Conservation (phyloP, 2,113 vertebrate species). For the Lophotis ruficrista region DNA sequence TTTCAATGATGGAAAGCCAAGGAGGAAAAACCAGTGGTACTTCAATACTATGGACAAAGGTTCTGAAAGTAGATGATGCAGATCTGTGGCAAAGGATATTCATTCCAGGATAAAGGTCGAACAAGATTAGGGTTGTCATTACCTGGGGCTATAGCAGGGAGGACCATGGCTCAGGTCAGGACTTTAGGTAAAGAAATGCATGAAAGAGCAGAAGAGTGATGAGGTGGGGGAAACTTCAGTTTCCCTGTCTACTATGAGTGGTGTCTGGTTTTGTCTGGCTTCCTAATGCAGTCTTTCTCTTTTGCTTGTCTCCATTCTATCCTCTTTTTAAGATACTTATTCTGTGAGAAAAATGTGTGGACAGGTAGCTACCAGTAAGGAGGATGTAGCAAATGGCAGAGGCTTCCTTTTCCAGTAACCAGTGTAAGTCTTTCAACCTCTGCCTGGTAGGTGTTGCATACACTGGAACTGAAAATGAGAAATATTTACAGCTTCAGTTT, state of each 20-base stretch:
- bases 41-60: background rate
- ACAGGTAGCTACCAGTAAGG: background rate
- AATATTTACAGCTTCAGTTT: background rate
- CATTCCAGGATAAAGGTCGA: background rate
- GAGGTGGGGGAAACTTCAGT: background rate
- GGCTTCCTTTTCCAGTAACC: background rate
- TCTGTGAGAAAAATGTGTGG: background rate
- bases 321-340: background rate
- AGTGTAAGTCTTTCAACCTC: background rate
- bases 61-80: background rate
- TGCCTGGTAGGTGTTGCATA: background rate
- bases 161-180: background rate
- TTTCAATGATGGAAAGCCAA: background rate
- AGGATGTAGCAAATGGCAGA: background rate
- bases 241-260: fast-evolving
- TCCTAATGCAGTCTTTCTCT: background rate
- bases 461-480: background rate
- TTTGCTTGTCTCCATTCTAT: background rate
- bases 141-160: background rate
- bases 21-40: background rate
- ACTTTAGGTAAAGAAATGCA: background rate
- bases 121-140: background rate
- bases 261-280: background rate
- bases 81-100: background rate
- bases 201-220: background rate